Evolutionary conservation across 2,797 vertebrate species (phyloP).

Genomic region (Phylloscopus collybita): DNA sequence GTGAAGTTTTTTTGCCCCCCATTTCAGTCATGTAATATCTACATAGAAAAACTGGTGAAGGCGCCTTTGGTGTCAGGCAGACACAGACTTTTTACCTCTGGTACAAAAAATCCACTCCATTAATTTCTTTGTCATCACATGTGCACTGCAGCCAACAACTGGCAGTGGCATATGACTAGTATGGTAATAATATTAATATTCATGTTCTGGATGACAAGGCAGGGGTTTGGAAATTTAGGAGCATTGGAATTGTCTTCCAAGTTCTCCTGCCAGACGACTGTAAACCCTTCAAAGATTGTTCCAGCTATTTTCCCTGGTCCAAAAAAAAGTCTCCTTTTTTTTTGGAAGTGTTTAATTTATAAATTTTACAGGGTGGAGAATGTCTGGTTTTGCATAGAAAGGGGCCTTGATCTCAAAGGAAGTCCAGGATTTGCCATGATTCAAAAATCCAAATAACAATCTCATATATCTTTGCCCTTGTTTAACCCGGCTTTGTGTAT

Average conservation of each 20-base stretch:
- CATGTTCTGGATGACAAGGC: neutral
- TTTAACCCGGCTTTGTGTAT: neutral
- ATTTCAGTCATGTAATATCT: rapidly evolving
- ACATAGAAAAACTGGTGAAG: neutral
- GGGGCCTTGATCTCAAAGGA: neutral
- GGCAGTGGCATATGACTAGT: neutral
- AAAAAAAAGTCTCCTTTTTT: neutral
- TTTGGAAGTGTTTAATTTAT: neutral
- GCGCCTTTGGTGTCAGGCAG: rapidly evolving
- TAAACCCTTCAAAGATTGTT: neutral
- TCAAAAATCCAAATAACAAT: neutral
- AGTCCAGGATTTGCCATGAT: neutral
- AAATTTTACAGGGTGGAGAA: neutral
- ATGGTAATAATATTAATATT: neutral
- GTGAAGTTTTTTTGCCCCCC: no score
- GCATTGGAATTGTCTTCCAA: neutral
- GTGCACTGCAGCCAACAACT: neutral
- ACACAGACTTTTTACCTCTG: neutral
- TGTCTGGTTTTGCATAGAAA: neutral
- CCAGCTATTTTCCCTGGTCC: neutral
- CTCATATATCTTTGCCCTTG: neutral
- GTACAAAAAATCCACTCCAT: neutral
- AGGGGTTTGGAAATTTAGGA: neutral
- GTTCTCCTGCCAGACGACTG: neutral
- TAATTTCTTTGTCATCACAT: neutral